Evolutionary conservation across 2,797 vertebrate species (phyloP), one percentile per base, ranked within the genome.

Genomic region (Cyclura pinguis): DNA sequence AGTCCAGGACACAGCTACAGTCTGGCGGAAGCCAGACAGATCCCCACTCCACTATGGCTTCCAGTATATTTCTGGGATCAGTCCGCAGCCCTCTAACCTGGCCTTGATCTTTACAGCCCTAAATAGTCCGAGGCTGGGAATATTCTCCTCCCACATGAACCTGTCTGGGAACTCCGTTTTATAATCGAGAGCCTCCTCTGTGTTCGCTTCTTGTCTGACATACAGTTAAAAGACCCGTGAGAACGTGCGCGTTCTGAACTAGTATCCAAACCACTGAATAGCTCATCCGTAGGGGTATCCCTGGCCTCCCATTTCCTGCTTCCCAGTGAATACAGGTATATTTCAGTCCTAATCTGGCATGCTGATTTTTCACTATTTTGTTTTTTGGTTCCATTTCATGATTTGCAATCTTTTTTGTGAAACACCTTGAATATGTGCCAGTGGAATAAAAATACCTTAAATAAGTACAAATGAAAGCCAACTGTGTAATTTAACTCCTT

Each of bases 371-470:
- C 57, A 88, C 32, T 22, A 50, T n/a, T 80, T 67, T 24, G 59
- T 4, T n/a, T 20, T 38, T 27, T 78, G 42, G 42, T 83, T 62
- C 22, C 47, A 55, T 73, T 85, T 85, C 47, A 74, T 35, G 22
- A 55, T 85, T 73, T 57, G n/a, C 5, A 82, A 64, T 57, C 42
- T 87, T 80, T n/a, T 50, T 47, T 55, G 35, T 57, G 78, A 20
- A 69, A 12, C 76, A 72, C 38, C 9, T 42, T 42, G 32, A 55
- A 52, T 73, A 72, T 38, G 50, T 24, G 57, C 50, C 52, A 16
- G 22, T 64, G 18, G 59, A 78, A 42, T 81, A 88, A 73, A 57
- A 88, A 82, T 18, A 72, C n/a, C 55, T 82, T 81, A 35, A 80
- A 86, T 57, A n/a, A 80, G 35, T 62, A 59, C 20, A 38, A 32